Evolutionary conservation across 2,888 invertebrate genomes (phyloP), one percentile per base, ranked within the genome.

Genomic region (Cerastis leucographa): DNA sequence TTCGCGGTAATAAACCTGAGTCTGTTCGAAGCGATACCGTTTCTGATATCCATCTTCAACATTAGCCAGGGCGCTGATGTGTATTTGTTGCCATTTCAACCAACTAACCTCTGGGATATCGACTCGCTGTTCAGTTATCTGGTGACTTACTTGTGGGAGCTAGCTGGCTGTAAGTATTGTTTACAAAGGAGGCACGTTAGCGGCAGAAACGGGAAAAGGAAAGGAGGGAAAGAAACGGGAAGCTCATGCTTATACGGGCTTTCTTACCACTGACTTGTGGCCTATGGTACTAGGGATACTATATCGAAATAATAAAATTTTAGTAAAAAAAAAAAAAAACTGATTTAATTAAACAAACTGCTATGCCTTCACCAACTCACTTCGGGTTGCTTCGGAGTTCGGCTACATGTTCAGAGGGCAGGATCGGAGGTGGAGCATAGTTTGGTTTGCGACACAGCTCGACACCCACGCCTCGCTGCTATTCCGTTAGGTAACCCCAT

Each of bases 41-140:
- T 87, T 0, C 6, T 84, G 14, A 66, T 54, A 25, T 74, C 81
- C 0, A 22, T 71, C 11, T 77, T 71, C 67, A 82, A 81, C 51
- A 42, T 85, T 14, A 73, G 66, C 62, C 54, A 35, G 1, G 88
- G 88, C 0, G 35, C 42, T 0, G 62, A 67, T 0, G 65, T 74
- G 0, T 89, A 86, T 62, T 9, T 80, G 54, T 82, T 85, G 14
- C 89, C 88, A 0, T 87, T 88, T 19, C 79, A 81, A 75, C 49
- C 80, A 2, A 54, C 72, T 0, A 68, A 69, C 11, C 61, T 76
- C 17, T 89, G 87, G 85, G 19, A 71, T 17, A 35, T 78, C 8
- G 65, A 84, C 62, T 85, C 84, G 1, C 29, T 71, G 19, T 64
- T 65, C 22, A 54, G 22, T 29, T 84, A 71, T 65, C 29, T 85